A percentile compares a stretch with the other conserved stretches of the same genome.
phyloP scores from a whole-genome alignment of 2,888 invertebrate species.

The Ecdyonurus torrentis region DNA sequence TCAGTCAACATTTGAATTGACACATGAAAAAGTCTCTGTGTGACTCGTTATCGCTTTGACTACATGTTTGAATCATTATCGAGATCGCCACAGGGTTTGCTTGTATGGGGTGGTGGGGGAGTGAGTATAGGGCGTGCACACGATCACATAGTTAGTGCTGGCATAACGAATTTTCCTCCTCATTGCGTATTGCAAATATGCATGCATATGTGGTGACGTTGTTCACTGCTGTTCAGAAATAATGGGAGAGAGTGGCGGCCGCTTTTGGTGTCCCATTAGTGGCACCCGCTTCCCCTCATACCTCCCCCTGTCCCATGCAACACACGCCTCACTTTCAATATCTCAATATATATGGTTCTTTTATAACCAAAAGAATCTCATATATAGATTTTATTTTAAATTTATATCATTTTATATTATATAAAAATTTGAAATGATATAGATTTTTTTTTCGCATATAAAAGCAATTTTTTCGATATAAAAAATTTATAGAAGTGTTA shows the following conservation, averaged over 20 bases:
- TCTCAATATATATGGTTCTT: neutral
- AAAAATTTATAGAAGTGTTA: too few relatives aligned
- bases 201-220: neutral
- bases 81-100: neutral
- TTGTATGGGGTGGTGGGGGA: neutral
- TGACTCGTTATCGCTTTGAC: too few relatives aligned
- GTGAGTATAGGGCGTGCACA: neutral
- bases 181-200: neutral
- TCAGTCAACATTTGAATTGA: too few relatives aligned
- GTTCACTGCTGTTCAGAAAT: neutral
- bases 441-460: too few relatives aligned
- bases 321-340: neutral
- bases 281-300: neutral
- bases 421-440: too few relatives aligned
- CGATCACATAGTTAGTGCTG: neutral
- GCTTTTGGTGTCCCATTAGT: neutral
- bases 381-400: too few relatives aligned
- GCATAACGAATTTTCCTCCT: neutral
- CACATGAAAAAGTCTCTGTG: too few relatives aligned
- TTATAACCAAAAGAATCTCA: too few relatives aligned
- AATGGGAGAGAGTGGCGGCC: neutral
- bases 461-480: too few relatives aligned
- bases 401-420: too few relatives aligned
- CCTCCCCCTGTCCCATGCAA: neutral
- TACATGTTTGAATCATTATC: neutral